A percentile compares a stretch with the other conserved stretches of the same genome.
Evolutionary conservation across 2,888 invertebrate genomes (phyloP).

Genomic region (Nomada flava): DNA sequence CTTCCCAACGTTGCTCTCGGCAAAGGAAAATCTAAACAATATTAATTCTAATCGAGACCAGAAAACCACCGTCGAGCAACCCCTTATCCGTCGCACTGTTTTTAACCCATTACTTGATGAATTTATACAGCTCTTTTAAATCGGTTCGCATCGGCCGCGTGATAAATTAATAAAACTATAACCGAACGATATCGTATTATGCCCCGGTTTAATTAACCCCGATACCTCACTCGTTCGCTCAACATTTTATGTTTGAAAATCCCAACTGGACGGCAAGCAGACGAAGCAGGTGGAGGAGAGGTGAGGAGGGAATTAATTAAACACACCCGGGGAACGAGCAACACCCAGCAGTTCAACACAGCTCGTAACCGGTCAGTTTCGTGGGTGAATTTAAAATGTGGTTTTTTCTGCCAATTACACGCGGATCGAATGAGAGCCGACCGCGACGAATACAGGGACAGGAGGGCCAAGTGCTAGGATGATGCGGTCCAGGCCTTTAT

Average conservation of each 20-base stretch:
- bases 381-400: conserved; percentile 48
- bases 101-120: background rate
- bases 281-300: background rate
- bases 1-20: too few relatives aligned
- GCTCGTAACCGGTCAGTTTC: background rate
- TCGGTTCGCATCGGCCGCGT: conserved; percentile 5
- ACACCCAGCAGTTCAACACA: background rate
- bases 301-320: conserved; percentile 50
- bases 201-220: conserved; percentile 53
- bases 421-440: conserved; percentile 41
- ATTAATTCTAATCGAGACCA: background rate
- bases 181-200: conserved; percentile 40
- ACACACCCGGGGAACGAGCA: conserved; percentile 25
- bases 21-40: background rate
- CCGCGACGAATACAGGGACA: conserved; percentile 31
- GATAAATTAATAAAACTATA: conserved; percentile 52
- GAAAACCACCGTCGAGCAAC: too few relatives aligned
- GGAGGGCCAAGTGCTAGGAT: conserved; percentile 47
- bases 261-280: background rate
- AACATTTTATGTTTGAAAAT: conserved; percentile 51
- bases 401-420: conserved; percentile 57
- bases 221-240: conserved; percentile 46
- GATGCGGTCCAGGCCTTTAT: conserved; percentile 63
- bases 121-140: conserved; percentile 5
- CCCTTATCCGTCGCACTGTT: background rate